Conservation (phyloP, 2,113 vertebrate genomes). For the Excalfactoria chinensis region DNA sequence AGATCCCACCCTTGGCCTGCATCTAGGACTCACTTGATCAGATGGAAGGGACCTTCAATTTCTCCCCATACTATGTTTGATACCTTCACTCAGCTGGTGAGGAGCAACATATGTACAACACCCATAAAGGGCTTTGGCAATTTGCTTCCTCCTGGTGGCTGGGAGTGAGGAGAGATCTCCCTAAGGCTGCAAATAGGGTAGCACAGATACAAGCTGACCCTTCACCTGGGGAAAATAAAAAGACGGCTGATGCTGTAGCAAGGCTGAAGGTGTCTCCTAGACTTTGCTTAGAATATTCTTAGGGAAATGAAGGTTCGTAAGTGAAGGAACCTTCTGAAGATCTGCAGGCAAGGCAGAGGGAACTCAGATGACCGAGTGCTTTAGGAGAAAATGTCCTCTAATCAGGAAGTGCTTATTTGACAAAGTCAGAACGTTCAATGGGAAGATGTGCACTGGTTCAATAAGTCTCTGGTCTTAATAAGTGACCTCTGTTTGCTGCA, state of each 20-base stretch:
- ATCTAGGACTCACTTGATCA: not conserved
- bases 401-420: not conserved
- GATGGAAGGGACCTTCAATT: not conserved
- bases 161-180: not conserved
- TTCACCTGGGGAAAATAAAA: not conserved
- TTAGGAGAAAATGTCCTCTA: not conserved
- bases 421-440: not conserved
- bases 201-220: not conserved
- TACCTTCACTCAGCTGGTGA: not conserved
- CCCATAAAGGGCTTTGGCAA: not conserved
- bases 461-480: not conserved
- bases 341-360: not conserved
- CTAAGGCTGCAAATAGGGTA: not conserved
- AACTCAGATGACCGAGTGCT: not conserved
- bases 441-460: not conserved
- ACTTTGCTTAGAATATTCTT: not conserved
- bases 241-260: not conserved
- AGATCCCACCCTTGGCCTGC: not conserved
- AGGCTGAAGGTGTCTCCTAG: not conserved
- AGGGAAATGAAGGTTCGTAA: fast-evolving
- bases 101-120: not conserved
- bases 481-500: not conserved
- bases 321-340: not conserved
- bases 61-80: not conserved
- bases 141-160: not conserved